Evolutionary conservation across 2,888 invertebrate genomes (phyloP).

Genomic region (Cabera pusaria): DNA sequence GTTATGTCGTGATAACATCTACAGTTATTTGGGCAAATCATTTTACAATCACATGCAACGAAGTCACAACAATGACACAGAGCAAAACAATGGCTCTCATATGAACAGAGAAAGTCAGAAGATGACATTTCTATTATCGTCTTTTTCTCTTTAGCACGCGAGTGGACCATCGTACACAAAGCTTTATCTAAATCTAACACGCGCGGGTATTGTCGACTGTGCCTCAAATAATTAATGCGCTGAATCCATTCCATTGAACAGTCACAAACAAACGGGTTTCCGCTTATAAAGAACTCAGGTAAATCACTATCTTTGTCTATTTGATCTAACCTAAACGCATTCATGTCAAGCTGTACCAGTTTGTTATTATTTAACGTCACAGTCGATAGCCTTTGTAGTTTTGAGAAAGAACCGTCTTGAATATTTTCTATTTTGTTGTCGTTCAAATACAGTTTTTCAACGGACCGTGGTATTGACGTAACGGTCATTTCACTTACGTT

Average conservation of each 20-base stretch:
- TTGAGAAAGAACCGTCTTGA: constrained; percentile 87
- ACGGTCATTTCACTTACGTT: constrained; percentile 86
- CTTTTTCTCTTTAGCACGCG: constrained; percentile 87
- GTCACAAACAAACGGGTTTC: constrained; percentile 93
- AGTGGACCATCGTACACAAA: constrained; percentile 88
- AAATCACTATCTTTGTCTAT: constrained; percentile 87
- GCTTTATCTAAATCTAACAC: constrained; percentile 91
- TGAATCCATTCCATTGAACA: constrained; percentile 95
- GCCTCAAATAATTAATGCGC: constrained; percentile 90
- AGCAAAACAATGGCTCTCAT: constrained; percentile 93
- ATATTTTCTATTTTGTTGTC: constrained; percentile 88
- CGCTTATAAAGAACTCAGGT: constrained; percentile 91
- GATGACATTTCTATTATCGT: constrained; percentile 87
- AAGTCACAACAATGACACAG: constrained; percentile 95
- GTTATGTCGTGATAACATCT: constrained; percentile 93
- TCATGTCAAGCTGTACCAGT: constrained; percentile 88
- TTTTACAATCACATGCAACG: constrained; percentile 95
- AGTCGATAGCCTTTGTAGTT: constrained; percentile 86
- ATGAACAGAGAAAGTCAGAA: constrained; percentile 91
- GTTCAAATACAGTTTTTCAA: constrained; percentile 88
- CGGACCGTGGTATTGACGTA: constrained; percentile 87
- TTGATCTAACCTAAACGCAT: constrained; percentile 87
- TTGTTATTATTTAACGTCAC: constrained; percentile 90
- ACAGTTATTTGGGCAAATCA: constrained; percentile 94
- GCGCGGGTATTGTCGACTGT: constrained; percentile 89